These are phyloP conservation scores for Cantharis flavilabris DNA, from an alignment of 2,888 invertebrate species.

Conservation along the genomic window DNA sequence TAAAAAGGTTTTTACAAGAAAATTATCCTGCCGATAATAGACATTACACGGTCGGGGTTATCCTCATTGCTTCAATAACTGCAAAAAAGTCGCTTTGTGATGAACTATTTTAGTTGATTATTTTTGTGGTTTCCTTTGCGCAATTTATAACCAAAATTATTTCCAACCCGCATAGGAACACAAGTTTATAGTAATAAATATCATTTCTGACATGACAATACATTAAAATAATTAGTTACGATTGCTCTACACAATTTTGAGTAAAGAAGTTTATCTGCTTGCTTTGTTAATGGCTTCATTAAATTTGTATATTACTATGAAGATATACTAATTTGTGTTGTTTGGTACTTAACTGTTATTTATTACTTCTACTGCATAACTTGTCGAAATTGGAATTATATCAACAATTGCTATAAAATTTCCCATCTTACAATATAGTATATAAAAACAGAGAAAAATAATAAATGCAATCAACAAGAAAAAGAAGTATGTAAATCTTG, in stretches of 20 bases:
- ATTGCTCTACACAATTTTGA: conserved; percentile 31
- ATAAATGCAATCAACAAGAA: not conserved
- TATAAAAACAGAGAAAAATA: no score
- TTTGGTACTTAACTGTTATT: not conserved
- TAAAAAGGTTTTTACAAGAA: conserved; percentile 14
- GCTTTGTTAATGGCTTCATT: conserved; percentile 20
- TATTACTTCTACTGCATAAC: not conserved
- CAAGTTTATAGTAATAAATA: conserved; percentile 31
- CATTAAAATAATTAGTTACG: conserved; percentile 24
- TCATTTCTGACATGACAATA: conserved; percentile 31
- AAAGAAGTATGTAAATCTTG: not conserved
- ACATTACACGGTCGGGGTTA: conserved; percentile 10
- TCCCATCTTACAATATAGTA: no score
- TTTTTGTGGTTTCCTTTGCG: conserved; percentile 28
- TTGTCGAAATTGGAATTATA: not conserved
- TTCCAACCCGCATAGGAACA: conserved; percentile 27
- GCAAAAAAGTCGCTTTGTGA: conserved; percentile 18
- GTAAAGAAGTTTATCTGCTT: conserved; percentile 7
- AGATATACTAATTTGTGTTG: conserved; percentile 19
- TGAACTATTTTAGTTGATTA: conserved; percentile 20
- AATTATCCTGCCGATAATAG: conserved; percentile 8
- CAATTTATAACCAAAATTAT: conserved; percentile 20
- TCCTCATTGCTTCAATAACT: conserved; percentile 2
- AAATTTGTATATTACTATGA: conserved; percentile 6
- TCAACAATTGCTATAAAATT: not conserved